Evolutionary conservation across 2,888 invertebrate genomes (phyloP).

Genomic region (Ophioninae sp.): DNA sequence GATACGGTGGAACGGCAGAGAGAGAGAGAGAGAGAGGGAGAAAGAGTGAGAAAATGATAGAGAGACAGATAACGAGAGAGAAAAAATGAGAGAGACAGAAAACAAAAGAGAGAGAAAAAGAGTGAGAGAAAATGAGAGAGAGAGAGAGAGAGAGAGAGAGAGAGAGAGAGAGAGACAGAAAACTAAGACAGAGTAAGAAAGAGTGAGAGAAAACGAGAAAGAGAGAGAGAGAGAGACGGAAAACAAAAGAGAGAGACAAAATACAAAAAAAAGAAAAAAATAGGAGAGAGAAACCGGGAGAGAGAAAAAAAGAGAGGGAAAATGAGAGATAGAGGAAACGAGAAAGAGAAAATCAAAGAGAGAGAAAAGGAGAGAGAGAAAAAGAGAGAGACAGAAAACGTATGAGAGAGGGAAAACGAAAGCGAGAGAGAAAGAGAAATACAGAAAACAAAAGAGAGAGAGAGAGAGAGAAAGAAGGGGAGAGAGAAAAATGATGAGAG

Average conservation of each 20-base stretch:
- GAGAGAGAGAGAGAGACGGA: not conserved
- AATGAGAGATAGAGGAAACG: not conserved
- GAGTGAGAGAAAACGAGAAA: too few species aligned
- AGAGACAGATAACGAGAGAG: not conserved
- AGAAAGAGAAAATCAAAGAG: not conserved
- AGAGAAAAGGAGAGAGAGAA: too few species aligned
- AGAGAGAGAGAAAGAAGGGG: too few species aligned
- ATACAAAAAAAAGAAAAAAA: too few species aligned
- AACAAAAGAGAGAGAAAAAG: not conserved
- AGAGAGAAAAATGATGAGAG: not conserved
- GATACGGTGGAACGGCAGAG: not conserved
- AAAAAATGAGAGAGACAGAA: not conserved
- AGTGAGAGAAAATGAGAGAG: too few species aligned
- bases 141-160: too few species aligned
- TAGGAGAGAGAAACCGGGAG: not conserved
- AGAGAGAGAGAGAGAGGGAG: constrained; percentile 3
- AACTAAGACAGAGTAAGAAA: too few species aligned
- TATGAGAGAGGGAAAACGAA: too few species aligned
- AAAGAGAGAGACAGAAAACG: not conserved
- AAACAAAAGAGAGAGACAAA: not conserved
- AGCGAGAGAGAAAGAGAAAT: too few species aligned
- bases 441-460: too few species aligned
- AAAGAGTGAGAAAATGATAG: not conserved
- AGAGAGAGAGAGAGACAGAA: too few species aligned
- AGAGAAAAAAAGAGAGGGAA: not conserved